Percentiles rank a stretch among this genome's conserved stretches.
These are phyloP conservation scores for Solenopsis fugax DNA, from an alignment of 1,140 invertebrate species.

Conservation along the genomic window DNA sequence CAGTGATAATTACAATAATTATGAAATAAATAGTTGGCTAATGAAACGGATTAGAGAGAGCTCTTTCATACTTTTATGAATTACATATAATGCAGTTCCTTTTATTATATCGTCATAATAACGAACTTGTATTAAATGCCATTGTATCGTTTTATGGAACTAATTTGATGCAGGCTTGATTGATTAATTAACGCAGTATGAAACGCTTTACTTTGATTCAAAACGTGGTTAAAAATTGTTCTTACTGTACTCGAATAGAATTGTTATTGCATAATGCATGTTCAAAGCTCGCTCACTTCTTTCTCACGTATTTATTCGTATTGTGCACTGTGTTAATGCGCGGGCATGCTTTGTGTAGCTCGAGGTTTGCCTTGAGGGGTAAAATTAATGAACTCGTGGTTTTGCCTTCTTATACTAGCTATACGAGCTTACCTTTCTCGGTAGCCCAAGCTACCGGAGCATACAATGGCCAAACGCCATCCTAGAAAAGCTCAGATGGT, in stretches of 20 bases:
- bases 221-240: constrained; percentile 25
- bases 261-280: constrained; percentile 32
- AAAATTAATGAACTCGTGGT: constrained; percentile 58
- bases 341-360: constrained; percentile 29
- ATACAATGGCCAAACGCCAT: constrained; percentile 57
- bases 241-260: not conserved
- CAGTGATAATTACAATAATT: constrained; percentile 23
- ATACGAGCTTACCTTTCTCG: constrained; percentile 40
- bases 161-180: constrained; percentile 35
- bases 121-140: constrained; percentile 10
- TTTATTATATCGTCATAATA: not conserved
- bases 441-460: not conserved
- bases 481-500: constrained; percentile 73
- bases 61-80: not conserved
- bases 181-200: constrained; percentile 15
- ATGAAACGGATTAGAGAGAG: not conserved
- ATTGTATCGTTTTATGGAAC: constrained; percentile 24
- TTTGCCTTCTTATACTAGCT: constrained; percentile 51
- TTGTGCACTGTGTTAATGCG: constrained; percentile 33
- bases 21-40: constrained; percentile 15
- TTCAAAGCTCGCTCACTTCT: not conserved
- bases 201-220: not conserved
- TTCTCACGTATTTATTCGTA: constrained; percentile 46
- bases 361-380: constrained; percentile 52
- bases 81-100: not conserved